phyloP scores from a whole-genome alignment of 2,113 vertebrate genomes.

The Albula goreensis region DNA sequence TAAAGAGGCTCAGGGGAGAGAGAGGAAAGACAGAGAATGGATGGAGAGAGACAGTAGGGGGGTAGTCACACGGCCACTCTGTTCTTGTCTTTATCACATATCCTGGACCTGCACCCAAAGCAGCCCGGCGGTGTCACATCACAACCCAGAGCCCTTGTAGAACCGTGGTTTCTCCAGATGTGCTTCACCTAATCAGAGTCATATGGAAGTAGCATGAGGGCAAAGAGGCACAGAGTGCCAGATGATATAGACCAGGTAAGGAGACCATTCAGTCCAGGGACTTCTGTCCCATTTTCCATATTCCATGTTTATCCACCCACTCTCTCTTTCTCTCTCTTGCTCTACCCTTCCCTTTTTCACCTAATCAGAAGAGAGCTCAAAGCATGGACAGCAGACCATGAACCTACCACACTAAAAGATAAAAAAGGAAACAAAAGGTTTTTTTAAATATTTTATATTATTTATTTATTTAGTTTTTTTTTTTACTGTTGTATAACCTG shows the following conservation, averaged over 20 bases:
- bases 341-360: conserved; percentile 20
- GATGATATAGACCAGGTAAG: not conserved
- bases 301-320: not conserved
- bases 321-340: conserved; percentile 15
- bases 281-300: not conserved
- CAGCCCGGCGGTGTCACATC: conserved; percentile 1
- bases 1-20: conserved; percentile 35
- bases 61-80: not conserved
- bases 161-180: not conserved
- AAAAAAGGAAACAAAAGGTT: conserved; percentile 56
- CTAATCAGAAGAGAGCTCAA: conserved; percentile 3
- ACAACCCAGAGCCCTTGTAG: conserved; percentile 12
- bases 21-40: conserved; percentile 21
- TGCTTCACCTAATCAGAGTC: conserved; percentile 23
- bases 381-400: conserved; percentile 22
- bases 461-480: conserved; percentile 16
- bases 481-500: not conserved
- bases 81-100: conserved; percentile 12
- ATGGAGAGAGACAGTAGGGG: not conserved
- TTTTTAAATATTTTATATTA: conserved; percentile 26
- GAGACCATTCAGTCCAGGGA: not conserved
- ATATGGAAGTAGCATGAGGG: conserved; percentile 32
- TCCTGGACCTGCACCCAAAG: not conserved
- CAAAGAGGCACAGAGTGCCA: conserved; percentile 17
- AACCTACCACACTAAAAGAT: conserved; percentile 19